phyloP scores from a whole-genome alignment of 2,797 vertebrate species.

The Ctenochaetus hawaiiensis region DNA sequence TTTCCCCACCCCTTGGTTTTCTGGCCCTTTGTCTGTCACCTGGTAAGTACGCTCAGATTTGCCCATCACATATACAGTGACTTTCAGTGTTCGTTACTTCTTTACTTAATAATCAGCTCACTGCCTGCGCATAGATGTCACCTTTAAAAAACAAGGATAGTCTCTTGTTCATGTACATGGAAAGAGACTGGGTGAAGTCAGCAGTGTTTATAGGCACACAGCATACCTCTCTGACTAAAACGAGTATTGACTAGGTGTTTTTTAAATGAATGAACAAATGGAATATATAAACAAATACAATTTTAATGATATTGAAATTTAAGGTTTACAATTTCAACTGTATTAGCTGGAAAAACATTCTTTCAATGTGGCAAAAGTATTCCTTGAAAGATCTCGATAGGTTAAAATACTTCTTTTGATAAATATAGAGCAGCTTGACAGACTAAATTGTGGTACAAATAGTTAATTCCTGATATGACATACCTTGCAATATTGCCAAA shows the following conservation, averaged over 20 bases:
- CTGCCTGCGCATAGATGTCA: conserved; percentile 33
- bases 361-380: neutral
- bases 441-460: conserved; percentile 8
- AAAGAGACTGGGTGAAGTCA: neutral
- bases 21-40: conserved; percentile 63
- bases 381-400: neutral
- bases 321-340: too few species aligned
- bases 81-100: conserved; percentile 40
- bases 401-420: neutral
- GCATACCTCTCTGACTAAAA: neutral
- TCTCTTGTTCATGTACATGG: conserved; percentile 12
- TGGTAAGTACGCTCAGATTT: conserved; percentile 70
- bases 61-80: conserved; percentile 42
- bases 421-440: conserved; percentile 7
- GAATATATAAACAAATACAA: too few species aligned
- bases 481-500: neutral
- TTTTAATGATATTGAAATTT: too few species aligned
- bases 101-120: conserved; percentile 42
- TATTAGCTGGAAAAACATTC: neutral
- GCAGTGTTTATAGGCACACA: neutral
- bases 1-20: conserved; percentile 70
- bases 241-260: neutral
- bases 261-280: neutral
- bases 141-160: conserved; percentile 13
- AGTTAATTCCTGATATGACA: conserved; percentile 7